Conservation (phyloP, 2,888 invertebrate genomes). For the Eupithecia vulgata region DNA sequence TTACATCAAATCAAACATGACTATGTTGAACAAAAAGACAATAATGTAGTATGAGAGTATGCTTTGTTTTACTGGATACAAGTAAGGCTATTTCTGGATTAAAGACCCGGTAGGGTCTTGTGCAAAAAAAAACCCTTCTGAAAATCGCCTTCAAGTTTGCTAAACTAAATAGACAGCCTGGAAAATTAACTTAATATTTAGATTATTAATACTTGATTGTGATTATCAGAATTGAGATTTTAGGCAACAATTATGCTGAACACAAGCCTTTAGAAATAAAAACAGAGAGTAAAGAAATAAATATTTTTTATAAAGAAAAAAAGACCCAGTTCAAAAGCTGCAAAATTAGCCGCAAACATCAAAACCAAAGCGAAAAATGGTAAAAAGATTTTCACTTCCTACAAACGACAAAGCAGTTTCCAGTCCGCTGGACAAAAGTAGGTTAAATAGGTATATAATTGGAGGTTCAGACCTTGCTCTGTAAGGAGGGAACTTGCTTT, state of each 20-base stretch:
- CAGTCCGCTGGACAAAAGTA: constrained; percentile 48
- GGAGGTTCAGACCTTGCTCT: constrained; percentile 42
- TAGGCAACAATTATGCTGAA: neutral
- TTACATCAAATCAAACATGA: neutral
- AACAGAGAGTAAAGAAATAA: neutral
- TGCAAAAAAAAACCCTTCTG: neutral
- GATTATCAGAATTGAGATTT: neutral
- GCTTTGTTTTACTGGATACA: neutral
- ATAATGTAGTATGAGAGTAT: neutral
- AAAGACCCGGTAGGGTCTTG: neutral
- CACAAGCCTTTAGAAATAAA: neutral
- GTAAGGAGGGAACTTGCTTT: constrained; percentile 40
- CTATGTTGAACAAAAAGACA: neutral
- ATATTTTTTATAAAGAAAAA: neutral
- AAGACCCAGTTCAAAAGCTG: neutral
- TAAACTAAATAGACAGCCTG: neutral
- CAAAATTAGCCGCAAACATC: constrained; percentile 21
- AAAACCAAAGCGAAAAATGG: constrained; percentile 25
- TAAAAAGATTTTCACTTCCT: constrained; percentile 39
- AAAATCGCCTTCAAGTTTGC: neutral
- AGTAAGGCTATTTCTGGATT: neutral
- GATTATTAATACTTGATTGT: neutral
- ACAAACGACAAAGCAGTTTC: constrained; percentile 39
- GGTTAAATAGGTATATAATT: constrained; percentile 55
- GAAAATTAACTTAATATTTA: neutral